Conservation (phyloP, 2,113 vertebrate species). For the Paramormyrops kingsleyae region DNA sequence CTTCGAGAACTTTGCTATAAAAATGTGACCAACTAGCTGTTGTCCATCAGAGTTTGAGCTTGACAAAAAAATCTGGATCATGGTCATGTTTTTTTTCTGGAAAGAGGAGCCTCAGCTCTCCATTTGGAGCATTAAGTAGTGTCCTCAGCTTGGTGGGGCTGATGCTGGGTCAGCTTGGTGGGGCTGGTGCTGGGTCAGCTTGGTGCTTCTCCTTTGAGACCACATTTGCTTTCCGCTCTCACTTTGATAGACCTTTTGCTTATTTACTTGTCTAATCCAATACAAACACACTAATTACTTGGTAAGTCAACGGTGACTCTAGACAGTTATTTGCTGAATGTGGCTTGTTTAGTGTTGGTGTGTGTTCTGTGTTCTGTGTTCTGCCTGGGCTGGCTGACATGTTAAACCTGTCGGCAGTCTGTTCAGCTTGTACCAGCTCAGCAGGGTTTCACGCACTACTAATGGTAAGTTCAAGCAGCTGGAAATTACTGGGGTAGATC, state of each 20-base stretch:
- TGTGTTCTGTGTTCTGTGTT: neutral
- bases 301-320: neutral
- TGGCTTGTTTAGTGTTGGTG: neutral
- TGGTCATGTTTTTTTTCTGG: neutral
- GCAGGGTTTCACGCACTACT: neutral
- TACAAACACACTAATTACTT: neutral
- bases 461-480: constrained; percentile 19
- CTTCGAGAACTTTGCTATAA: neutral
- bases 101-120: neutral
- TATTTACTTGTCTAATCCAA: neutral
- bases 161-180: neutral
- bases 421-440: constrained; percentile 15
- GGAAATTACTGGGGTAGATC: neutral
- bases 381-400: neutral
- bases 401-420: constrained; percentile 5
- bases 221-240: neutral
- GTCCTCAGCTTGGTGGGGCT: neutral
- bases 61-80: neutral
- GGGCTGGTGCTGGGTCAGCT: neutral
- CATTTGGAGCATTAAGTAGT: neutral
- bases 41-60: neutral
- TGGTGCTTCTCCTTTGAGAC: neutral
- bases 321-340: neutral
- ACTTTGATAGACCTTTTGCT: neutral
- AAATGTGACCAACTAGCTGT: neutral